phyloP scores from a whole-genome alignment of 2,888 invertebrate genomes.

The Erannis defoliaria region DNA sequence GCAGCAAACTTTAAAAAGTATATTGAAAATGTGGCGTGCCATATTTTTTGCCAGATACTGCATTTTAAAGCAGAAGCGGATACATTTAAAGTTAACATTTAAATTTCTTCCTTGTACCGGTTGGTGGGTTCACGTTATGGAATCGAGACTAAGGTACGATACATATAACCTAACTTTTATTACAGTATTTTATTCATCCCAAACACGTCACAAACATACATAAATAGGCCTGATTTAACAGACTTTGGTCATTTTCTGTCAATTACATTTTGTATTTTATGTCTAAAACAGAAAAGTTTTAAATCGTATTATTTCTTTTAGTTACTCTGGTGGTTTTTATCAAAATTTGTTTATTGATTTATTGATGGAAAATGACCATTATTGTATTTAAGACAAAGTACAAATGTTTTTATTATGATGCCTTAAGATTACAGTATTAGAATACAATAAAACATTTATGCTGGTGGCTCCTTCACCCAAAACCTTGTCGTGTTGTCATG shows the following conservation, averaged over 20 bases:
- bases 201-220: conserved; percentile 32
- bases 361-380: conserved; percentile 21
- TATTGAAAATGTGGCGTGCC: neutral
- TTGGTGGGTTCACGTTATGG: conserved; percentile 56
- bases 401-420: conserved; percentile 30
- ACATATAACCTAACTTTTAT: conserved; percentile 14
- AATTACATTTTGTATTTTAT: neutral
- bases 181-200: conserved; percentile 24
- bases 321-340: neutral
- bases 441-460: conserved; percentile 34
- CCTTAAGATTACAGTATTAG: conserved; percentile 27
- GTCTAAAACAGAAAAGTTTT: neutral
- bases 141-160: conserved; percentile 16
- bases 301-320: neutral
- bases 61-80: conserved; percentile 4
- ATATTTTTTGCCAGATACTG: neutral
- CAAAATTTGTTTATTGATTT: neutral
- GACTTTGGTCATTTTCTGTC: conserved; percentile 18
- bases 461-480: conserved; percentile 16
- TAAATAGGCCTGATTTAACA: conserved; percentile 20
- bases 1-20: neutral
- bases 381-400: conserved; percentile 14
- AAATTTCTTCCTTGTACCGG: conserved; percentile 52
- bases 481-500: conserved; percentile 25
- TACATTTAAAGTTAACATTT: neutral